Conservation (phyloP, 2,888 invertebrate genomes). For the Agriopis marginaria region DNA sequence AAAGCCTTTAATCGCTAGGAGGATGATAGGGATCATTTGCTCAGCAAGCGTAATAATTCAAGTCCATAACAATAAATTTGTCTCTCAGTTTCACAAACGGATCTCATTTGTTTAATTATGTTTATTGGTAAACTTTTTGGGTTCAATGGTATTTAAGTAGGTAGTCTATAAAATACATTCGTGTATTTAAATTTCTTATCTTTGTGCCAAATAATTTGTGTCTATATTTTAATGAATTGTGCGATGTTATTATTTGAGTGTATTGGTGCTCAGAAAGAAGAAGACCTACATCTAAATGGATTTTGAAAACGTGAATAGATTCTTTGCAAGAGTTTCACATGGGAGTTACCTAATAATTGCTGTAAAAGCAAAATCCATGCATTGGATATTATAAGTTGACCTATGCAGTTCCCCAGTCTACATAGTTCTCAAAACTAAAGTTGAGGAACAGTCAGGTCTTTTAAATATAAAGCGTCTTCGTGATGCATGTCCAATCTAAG, state of each 20-base stretch:
- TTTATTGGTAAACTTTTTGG: neutral
- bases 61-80: neutral
- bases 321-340: neutral
- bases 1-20: neutral
- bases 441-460: neutral
- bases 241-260: neutral
- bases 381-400: neutral
- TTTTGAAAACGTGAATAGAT: neutral
- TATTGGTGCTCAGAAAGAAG: neutral
- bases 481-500: neutral
- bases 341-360: too few relatives aligned
- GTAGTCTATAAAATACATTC: neutral
- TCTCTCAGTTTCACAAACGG: neutral
- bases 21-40: neutral
- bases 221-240: neutral
- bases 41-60: neutral
- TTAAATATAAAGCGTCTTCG: neutral
- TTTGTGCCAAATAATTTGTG: neutral
- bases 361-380: neutral
- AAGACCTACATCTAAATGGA: neutral
- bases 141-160: neutral
- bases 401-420: neutral
- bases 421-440: neutral
- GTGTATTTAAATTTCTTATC: neutral
- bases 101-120: neutral